Conservation (phyloP, 2,797 vertebrate genomes). For the Rhinella marina region DNA sequence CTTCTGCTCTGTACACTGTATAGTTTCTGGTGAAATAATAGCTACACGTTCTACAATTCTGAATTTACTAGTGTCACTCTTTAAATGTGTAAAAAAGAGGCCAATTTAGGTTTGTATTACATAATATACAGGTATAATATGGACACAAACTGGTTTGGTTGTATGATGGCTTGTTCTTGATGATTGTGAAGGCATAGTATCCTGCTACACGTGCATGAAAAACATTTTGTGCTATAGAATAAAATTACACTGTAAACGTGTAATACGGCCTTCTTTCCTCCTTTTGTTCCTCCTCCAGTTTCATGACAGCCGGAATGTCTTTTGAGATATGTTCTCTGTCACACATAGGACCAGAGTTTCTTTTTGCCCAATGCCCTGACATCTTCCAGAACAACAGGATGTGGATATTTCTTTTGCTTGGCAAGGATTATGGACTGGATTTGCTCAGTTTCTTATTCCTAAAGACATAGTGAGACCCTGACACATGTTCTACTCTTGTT, state of each 20-base stretch:
- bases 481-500: not conserved
- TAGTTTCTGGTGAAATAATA: too few species aligned
- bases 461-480: slow-evolving; percentile 24
- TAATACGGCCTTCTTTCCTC: slow-evolving; percentile 30
- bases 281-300: slow-evolving; percentile 44
- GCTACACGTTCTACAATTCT: not conserved
- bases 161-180: not conserved
- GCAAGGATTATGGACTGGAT: slow-evolving; percentile 43
- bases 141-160: not conserved
- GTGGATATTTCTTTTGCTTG: slow-evolving; percentile 56
- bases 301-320: slow-evolving; percentile 56
- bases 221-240: not conserved
- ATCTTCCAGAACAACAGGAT: slow-evolving; percentile 61
- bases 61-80: not conserved
- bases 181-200: not conserved
- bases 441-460: slow-evolving; percentile 37
- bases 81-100: too few species aligned
- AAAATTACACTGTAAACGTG: not conserved
- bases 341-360: slow-evolving; percentile 56
- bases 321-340: slow-evolving; percentile 32
- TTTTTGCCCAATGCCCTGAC: slow-evolving; percentile 59
- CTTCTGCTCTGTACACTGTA: too few species aligned
- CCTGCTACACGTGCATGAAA: not conserved
- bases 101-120: too few species aligned
- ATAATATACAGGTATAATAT: too few species aligned